These are phyloP conservation scores for Incurvaria masculella DNA, from an alignment of 2,888 invertebrate species.

Conservation along the genomic window DNA sequence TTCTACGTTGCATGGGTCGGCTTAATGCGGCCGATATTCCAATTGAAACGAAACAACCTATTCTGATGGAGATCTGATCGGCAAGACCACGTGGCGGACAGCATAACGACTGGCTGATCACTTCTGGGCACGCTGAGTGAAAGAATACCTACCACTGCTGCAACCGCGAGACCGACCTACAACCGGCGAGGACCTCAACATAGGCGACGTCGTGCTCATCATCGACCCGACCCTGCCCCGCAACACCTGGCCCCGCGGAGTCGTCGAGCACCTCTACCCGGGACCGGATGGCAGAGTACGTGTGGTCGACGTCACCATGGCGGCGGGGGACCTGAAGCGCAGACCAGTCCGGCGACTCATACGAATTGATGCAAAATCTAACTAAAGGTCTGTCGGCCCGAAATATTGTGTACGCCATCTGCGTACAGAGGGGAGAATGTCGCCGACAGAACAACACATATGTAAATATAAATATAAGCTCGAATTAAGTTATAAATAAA, in stretches of 20 bases:
- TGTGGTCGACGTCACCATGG: slow-evolving; percentile 1
- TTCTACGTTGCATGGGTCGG: too few species aligned
- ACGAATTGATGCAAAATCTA: too few species aligned
- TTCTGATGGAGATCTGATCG: background rate
- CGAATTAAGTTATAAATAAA: too few species aligned
- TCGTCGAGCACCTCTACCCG: background rate
- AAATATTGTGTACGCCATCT: background rate
- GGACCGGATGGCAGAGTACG: slow-evolving; percentile 5
- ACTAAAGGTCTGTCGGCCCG: background rate
- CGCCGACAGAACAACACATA: too few species aligned
- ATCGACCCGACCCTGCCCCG: slow-evolving; percentile 3
- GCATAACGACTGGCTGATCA: slow-evolving; percentile 3
- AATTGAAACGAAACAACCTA: too few species aligned
- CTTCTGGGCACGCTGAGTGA: slow-evolving; percentile 5
- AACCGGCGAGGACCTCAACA: background rate
- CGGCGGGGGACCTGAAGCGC: background rate
- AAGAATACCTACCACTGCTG: slow-evolving; percentile 3
- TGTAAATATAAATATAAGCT: too few species aligned
- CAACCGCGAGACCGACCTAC: background rate
- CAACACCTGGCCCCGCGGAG: slow-evolving; percentile 2
- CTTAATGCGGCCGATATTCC: too few species aligned
- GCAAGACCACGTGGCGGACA: slow-evolving; percentile 1
- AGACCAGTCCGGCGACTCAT: background rate
- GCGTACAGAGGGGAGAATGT: background rate
- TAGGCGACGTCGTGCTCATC: slow-evolving; percentile 4